Base-by-base conservation (phyloP, 1,140 invertebrate species). In the Micrasema minimum region DNA sequence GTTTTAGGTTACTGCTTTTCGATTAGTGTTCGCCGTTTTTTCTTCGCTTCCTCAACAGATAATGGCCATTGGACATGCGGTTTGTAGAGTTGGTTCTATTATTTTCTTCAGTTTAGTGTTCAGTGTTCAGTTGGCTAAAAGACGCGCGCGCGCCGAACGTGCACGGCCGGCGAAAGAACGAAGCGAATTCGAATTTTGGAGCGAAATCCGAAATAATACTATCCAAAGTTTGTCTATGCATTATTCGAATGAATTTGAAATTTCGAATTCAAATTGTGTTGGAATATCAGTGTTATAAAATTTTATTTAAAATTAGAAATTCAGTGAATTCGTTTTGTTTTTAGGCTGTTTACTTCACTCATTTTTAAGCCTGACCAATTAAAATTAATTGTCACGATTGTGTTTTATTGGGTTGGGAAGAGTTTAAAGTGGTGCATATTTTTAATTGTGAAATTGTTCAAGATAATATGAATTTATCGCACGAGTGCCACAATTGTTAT, bases 171-270 rank as follows among this genome's bases (percentile, higher is more conserved):
- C 50, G n/a, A 53, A 53, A 18, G 35, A 31, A 41, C 55, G 55
- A 59, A 38, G 35, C 37, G 55, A 53, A 53, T 53, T 53, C 50
- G 26, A 59, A 41, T 59, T 59, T 59, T 59, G 55, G 55, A 59
- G 55, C 55, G 55, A 59, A 59, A 59, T 59, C 35, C 37, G 55
- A 59, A 59, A 14, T 57, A n/a, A 20, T 26, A 26, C 20, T 22
- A n/a, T 4, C 26, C 6, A 18, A 38, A 9, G 16, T 11, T 37
- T 59, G 18, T 59, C 22, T 59, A 59, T 41, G 55, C 14, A 41
- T 59, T 23, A 38, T 16, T 16, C n/a, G 16, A 38, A 38, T 22
- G n/a, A n/a, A n/a, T 38, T 10, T 41, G 2, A 59, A 38, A 18
- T 16, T 38, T 11, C 10, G 3, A 23, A 14, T 59, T 10, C 38